Evolutionary conservation across 2,888 invertebrate genomes (phyloP).

Genomic region (Ennomos quercinarius): DNA sequence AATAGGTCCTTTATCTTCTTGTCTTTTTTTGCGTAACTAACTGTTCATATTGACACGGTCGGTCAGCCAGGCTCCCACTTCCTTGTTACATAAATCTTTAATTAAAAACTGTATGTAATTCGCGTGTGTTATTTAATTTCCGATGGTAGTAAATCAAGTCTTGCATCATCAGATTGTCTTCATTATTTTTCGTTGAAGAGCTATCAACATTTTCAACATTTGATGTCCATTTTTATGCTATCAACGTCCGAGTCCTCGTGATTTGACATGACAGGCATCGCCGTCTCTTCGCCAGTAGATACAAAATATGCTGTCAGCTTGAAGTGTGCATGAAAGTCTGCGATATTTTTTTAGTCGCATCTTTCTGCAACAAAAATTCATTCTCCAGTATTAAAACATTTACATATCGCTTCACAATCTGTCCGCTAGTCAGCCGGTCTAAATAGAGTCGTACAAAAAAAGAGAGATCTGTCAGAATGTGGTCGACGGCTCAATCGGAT

Average conservation of each 20-base stretch:
- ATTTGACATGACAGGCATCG: background rate
- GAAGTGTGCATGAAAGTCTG: conserved; percentile 23
- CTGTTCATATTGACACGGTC: conserved; percentile 13
- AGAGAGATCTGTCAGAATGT: conserved; percentile 58
- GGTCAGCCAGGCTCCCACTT: conserved; percentile 26
- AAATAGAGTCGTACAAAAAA: conserved; percentile 56
- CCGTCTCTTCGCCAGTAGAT: background rate
- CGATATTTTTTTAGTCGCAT: conserved; percentile 20
- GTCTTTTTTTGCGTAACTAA: conserved; percentile 12
- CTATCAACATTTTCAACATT: conserved; percentile 4
- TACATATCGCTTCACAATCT: conserved; percentile 24
- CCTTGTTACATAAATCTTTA: conserved; percentile 29
- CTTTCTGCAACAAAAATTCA: conserved; percentile 21
- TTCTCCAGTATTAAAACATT: conserved; percentile 19
- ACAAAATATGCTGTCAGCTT: conserved; percentile 11
- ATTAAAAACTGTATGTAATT: conserved; percentile 19
- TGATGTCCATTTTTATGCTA: background rate
- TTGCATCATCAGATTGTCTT: conserved; percentile 26
- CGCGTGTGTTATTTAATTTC: conserved; percentile 31
- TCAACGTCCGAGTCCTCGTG: conserved; percentile 4
- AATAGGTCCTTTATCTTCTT: background rate
- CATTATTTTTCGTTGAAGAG: conserved; percentile 12
- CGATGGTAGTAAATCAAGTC: conserved; percentile 29
- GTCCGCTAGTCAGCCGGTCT: conserved; percentile 51
- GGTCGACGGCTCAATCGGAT: conserved; percentile 66